Conservation (phyloP, 2,797 vertebrate species). For the Xenentodon cancila region DNA sequence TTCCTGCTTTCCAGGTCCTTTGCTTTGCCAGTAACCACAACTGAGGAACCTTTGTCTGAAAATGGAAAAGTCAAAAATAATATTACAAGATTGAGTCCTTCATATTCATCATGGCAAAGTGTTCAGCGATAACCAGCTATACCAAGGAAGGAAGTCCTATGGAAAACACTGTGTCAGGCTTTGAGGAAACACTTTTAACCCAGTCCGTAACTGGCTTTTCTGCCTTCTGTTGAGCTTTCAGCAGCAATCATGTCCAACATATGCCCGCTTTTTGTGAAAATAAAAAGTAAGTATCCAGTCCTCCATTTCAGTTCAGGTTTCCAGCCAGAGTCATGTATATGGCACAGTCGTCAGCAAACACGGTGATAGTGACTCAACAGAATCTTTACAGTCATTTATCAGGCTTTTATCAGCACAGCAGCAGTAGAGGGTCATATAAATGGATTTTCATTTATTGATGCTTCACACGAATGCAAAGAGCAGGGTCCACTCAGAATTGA, state of each 20-base stretch:
- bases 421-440: background rate
- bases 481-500: conserved; percentile 10
- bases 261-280: no score
- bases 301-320: no score
- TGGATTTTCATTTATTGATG: conserved; percentile 11
- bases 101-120: background rate
- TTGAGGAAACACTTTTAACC: background rate
- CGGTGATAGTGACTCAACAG: background rate
- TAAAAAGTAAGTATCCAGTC: no score
- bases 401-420: conserved; percentile 5
- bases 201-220: background rate
- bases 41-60: conserved; percentile 72
- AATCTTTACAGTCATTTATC: background rate
- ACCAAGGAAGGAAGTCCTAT: background rate
- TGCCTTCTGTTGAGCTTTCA: background rate
- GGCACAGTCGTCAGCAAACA: background rate
- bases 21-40: conserved; percentile 82
- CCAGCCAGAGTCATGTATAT: no score
- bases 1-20: conserved; percentile 77
- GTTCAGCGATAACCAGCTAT: background rate
- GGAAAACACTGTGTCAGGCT: background rate
- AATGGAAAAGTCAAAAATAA: conserved; percentile 1
- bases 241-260: background rate
- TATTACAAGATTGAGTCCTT: background rate
- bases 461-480: background rate